These are phyloP conservation scores for Antitype chi DNA, from an alignment of 2,888 invertebrate genomes.

Conservation along the genomic window DNA sequence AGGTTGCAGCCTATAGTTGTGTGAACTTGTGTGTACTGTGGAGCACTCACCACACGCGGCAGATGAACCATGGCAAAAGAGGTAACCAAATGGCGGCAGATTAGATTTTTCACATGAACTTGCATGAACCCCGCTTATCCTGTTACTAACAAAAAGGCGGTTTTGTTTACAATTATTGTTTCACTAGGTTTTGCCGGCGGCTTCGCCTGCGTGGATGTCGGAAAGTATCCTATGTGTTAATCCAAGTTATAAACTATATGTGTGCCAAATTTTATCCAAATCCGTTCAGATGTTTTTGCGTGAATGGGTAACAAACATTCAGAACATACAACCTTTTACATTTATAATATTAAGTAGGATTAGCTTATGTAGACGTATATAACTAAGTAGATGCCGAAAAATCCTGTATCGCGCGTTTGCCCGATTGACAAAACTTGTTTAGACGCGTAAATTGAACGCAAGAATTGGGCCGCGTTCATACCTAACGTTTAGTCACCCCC, in stretches of 20 bases:
- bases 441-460: not conserved
- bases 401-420: not conserved
- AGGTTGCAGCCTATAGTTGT: not conserved
- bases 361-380: no score
- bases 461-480: not conserved
- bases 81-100: constrained; percentile 15
- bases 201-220: no score
- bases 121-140: constrained; percentile 6
- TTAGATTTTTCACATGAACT: constrained; percentile 28
- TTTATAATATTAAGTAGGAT: no score
- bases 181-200: not conserved
- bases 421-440: not conserved
- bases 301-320: no score
- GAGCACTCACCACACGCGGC: not conserved
- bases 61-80: constrained; percentile 25
- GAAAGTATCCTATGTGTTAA: no score
- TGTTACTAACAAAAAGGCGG: not conserved
- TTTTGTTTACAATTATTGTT: not conserved
- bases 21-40: not conserved
- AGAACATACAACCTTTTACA: no score
- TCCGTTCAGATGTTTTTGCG: no score
- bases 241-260: no score
- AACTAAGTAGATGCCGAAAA: not conserved
- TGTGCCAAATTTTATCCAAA: no score
- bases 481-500: not conserved